Evolutionary conservation across 92 coral and sea anemone species (phyloP).

Genomic region (Phenganax marumi): DNA sequence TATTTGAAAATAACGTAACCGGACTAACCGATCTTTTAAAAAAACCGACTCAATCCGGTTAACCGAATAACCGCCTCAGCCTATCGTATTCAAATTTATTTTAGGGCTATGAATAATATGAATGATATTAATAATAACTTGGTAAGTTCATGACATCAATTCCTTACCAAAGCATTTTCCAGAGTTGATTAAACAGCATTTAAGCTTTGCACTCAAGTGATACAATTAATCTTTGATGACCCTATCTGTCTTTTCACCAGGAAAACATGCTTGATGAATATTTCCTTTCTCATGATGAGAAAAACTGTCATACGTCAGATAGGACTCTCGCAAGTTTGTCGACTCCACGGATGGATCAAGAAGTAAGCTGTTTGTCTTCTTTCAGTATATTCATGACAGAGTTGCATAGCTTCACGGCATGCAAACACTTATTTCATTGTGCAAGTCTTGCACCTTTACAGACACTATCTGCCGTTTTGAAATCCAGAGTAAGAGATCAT

Average conservation of each 20-base stretch:
- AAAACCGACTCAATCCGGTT: too few species aligned
- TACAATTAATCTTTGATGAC: neutral
- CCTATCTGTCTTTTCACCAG: conserved; percentile 34
- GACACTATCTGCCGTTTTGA: conserved; percentile 64
- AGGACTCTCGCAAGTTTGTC: conserved; percentile 76
- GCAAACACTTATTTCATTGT: neutral
- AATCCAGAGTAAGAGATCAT: conserved; percentile 69
- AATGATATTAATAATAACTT: conserved; percentile 31
- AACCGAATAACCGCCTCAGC: too few species aligned
- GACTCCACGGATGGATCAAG: conserved; percentile 88
- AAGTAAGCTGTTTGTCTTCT: conserved; percentile 47
- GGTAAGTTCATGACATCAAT: conserved; percentile 19
- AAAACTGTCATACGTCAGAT: conserved; percentile 79
- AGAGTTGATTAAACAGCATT: neutral
- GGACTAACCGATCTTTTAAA: too few species aligned
- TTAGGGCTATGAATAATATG: conserved; percentile 15
- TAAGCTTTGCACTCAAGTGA: neutral
- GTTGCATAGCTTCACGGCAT: neutral
- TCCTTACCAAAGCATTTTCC: neutral
- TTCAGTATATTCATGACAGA: neutral
- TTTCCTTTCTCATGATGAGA: conserved; percentile 77
- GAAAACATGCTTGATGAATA: conserved; percentile 76
- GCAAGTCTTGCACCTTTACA: conserved; percentile 12
- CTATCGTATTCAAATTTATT: neutral
- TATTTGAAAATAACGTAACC: too few species aligned